Percentiles rank a stretch among this genome's conserved stretches.
These are phyloP conservation scores for Actinia equina DNA, from an alignment of 64 coral and sea anemone species.

Conservation along the genomic window DNA sequence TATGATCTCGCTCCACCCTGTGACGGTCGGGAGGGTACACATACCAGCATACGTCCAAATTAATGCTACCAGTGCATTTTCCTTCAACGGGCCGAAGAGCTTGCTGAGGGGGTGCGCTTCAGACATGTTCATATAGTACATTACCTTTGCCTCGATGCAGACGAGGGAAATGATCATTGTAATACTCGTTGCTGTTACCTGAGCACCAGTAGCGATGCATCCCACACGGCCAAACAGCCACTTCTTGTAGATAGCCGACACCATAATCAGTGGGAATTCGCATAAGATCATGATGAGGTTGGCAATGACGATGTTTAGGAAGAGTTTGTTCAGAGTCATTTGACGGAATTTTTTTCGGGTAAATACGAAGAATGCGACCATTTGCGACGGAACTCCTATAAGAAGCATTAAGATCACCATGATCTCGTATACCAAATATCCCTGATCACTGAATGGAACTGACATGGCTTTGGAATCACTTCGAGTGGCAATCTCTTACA, in stretches of 20 bases:
- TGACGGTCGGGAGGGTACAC: conserved; percentile 11
- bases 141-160: conserved; percentile 17
- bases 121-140: conserved; percentile 8
- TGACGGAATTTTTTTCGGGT: conserved; percentile 18
- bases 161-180: conserved; percentile 37
- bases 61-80: neutral
- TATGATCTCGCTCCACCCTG: conserved; percentile 31
- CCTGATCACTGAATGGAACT: neutral
- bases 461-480: neutral
- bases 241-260: neutral
- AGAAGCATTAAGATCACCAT: neutral
- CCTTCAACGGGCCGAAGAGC: neutral
- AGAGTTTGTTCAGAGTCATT: conserved; percentile 11
- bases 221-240: conserved; percentile 16
- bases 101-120: neutral
- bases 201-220: conserved; percentile 9
- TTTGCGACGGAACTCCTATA: conserved; percentile 14
- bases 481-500: too few species aligned
- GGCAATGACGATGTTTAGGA: conserved; percentile 35
- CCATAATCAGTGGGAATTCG: conserved; percentile 36
- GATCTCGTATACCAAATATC: conserved; percentile 7
- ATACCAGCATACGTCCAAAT: conserved; percentile 20
- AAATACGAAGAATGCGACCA: conserved; percentile 11
- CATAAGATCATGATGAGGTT: conserved; percentile 19
- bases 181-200: conserved; percentile 5